Evolutionary conservation across 2,113 vertebrate genomes (phyloP), one percentile per base, ranked within the genome.

Genomic region (Toxotes jaculatrix): DNA sequence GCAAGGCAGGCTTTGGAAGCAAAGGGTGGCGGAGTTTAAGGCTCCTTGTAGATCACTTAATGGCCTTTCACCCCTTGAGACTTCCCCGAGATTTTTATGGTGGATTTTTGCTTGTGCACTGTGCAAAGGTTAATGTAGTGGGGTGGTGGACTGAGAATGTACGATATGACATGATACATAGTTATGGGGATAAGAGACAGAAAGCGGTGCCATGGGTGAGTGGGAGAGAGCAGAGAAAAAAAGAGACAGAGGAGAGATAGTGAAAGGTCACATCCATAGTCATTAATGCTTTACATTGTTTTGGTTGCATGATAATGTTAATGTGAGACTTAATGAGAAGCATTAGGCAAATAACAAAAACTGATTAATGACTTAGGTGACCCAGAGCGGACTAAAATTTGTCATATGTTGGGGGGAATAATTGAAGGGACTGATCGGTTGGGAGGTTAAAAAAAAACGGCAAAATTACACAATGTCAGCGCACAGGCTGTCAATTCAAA

Each of bases 51-150:
- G 70, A 88, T 56, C 67, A 81, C 86, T 83, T 75, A 77, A 88
- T 79, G 79, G 65, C 76, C 80, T 87, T 67, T 86, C 63, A 65
- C 57, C 83, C 74, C 40, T n/a, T 40, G 64, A 86, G 87, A 85
- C 80, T 62, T 79, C 72, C 23, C 32, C 42, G 9, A 43, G 47
- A 86, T 85, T 77, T 85, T 69, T 57, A 57, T 72, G 62, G 55
- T 71, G 68, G 78, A 72, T 82, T 84, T 89, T 64, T 87, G 86
- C 75, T 86, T 76, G 82, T 17, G 7, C 77, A 60, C 32, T 70
- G 83, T 86, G 71, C 82, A 92, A 91, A 94, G 88, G 91, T 91
- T 93, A 91, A 92, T 80, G 80, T 65, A 79, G 70, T 51, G 7
- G 7, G 80, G 16, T 38, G 79, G 69, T 79, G 57, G 67, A 42